Base-by-base conservation (phyloP, 2,797 vertebrate genomes). In the Phoxinus dragarum region DNA sequence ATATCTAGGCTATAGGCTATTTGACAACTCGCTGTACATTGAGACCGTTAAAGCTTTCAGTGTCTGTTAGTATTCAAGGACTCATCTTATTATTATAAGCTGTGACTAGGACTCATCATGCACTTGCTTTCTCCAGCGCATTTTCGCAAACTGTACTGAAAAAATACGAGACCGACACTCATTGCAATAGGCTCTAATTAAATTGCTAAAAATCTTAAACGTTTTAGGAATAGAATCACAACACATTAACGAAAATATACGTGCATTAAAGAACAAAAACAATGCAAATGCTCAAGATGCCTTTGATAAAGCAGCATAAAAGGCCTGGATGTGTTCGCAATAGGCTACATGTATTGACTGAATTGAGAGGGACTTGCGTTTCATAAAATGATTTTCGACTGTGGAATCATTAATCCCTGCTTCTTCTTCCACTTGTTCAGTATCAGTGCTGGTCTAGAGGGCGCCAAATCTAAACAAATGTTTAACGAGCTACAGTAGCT, bases 371-470 rank as follows among this genome's bases (percentile, higher is more conserved):
- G 38, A 17, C 7, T 1, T 44, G 5, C 0, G n/a, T 19, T 14
- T 81, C 21, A 56, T 5, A 61, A 4, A 74, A 36, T 74, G 11
- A 34, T 59, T 42, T 4, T 61, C 54, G 34, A 23, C 23, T 59
- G 74, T 47, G 6, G 40, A 73, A 61, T 61, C 75, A n/a, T 4
- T 5, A 76, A n/a, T 38, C 34, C n/a, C 11, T 7, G 36, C 67
- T 34, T 12, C n/a, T 66, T 64, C n/a, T 49, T 64, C 31, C 12
- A 1, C 31, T 34, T 38, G 17, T 38, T n/a, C 17, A 44, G 36
- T 56, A 7, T 49, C 42, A 38, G 27, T 10, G 68, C 54, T 17
- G 64, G 71, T 66, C 40, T 66, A 83, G 81, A 75, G 56, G 71
- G 71, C 71, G 71, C 54, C 56, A 83, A 12, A 75, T 27, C 12